phyloP scores from a whole-genome alignment of 1,140 invertebrate genomes.

The Aphelenchoides fujianensis region DNA sequence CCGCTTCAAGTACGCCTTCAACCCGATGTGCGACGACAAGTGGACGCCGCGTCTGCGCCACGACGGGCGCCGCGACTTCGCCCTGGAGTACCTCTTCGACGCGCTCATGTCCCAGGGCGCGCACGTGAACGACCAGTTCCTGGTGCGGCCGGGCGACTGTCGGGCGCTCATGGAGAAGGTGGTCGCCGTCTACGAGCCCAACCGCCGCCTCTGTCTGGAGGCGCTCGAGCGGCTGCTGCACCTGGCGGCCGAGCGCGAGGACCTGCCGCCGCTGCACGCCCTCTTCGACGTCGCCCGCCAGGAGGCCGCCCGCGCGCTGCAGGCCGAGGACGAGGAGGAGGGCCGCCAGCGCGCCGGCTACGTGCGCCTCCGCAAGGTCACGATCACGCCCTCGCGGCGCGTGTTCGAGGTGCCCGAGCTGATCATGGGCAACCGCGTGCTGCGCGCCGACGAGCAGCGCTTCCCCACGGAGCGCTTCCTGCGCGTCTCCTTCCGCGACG shows the following conservation, averaged over 20 bases:
- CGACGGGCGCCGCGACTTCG: constrained; percentile 22
- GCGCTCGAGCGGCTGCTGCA: constrained; percentile 33
- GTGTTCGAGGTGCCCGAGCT: constrained; percentile 43
- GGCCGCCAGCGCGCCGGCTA: constrained; percentile 33
- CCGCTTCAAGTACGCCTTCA: neutral
- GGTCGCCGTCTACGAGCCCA: neutral
- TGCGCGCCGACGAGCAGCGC: constrained; percentile 31
- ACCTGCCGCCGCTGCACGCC: constrained; percentile 12
- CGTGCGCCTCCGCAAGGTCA: constrained; percentile 44
- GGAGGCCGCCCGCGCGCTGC: constrained; percentile 11
- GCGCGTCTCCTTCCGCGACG: constrained; percentile 42
- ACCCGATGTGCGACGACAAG: neutral
- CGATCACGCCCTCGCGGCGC: constrained; percentile 44
- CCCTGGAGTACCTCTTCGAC: constrained; percentile 42
- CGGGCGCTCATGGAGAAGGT: neutral
- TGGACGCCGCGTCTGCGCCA: neutral
- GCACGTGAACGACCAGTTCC: constrained; percentile 34
- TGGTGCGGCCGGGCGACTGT: neutral
- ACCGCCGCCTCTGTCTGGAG: constrained; percentile 21
- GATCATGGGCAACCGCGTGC: constrained; percentile 45
- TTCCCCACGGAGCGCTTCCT: constrained; percentile 33
- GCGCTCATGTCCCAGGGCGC: constrained; percentile 41
- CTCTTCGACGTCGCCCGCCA: constrained; percentile 33
- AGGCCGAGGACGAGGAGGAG: constrained; percentile 31
- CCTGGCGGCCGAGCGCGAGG: constrained; percentile 31